Percentiles rank a stretch among this genome's conserved stretches.
phyloP scores from a whole-genome alignment of 2,888 invertebrate species.

The Myopa tessellatipennis region DNA sequence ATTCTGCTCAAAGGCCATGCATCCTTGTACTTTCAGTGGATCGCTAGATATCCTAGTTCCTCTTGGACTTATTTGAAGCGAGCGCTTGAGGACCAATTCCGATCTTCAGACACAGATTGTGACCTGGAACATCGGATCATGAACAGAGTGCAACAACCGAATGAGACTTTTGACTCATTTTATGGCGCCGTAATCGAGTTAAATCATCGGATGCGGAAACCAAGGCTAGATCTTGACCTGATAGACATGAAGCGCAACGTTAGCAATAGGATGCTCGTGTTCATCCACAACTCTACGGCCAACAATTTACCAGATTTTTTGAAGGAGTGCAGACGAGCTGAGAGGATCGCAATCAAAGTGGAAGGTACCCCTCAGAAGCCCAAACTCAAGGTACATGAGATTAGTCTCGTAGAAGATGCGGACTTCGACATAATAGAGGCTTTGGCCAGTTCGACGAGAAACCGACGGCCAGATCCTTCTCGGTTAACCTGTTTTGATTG shows the following conservation, averaged over 20 bases:
- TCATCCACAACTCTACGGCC: neutral
- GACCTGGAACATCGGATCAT: conserved; percentile 32
- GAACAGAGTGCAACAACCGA: conserved; percentile 15
- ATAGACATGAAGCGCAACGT: no score
- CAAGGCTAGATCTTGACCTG: no score
- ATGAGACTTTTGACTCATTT: conserved; percentile 30
- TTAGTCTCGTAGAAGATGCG: neutral
- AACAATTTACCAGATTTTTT: conserved; percentile 10
- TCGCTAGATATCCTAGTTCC: conserved; percentile 6
- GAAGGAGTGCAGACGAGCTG: conserved; percentile 9
- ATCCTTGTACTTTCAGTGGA: neutral
- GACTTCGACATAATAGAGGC: no score
- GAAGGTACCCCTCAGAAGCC: neutral
- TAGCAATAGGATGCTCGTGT: neutral
- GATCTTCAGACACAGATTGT: conserved; percentile 31
- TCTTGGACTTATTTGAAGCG: neutral
- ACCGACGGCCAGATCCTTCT: neutral
- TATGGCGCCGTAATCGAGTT: conserved; percentile 9
- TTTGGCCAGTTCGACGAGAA: neutral
- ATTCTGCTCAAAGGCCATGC: no score
- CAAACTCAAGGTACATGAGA: neutral
- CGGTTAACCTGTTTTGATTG: conserved; percentile 7
- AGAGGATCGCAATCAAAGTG: neutral
- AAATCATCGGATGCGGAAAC: no score
- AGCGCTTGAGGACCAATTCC: conserved; percentile 16